A percentile compares a stretch with the other conserved stretches of the same genome.
Conservation (phyloP, 1,140 invertebrate genomes). For the Cheumatopsyche charites region DNA sequence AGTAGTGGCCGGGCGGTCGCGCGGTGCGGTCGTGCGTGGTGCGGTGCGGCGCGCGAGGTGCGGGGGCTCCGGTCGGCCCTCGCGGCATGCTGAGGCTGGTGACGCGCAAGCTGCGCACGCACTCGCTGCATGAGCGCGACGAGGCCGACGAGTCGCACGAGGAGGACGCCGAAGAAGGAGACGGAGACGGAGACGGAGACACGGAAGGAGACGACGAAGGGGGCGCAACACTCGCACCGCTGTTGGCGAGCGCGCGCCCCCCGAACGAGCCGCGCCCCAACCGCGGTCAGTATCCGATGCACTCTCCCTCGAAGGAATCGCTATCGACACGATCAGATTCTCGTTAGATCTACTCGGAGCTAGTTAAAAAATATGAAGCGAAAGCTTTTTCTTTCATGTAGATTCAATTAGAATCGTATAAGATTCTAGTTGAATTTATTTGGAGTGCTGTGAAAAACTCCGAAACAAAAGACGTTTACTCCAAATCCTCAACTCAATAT, state of each 20-base stretch:
- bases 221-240: neutral
- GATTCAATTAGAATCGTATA: too few relatives aligned
- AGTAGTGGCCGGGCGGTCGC: slow-evolving; percentile 60
- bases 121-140: slow-evolving; percentile 83
- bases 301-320: neutral
- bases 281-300: neutral
- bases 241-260: slow-evolving; percentile 18
- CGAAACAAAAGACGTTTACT: too few relatives aligned
- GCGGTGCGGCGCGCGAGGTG: slow-evolving; percentile 32
- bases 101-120: slow-evolving; percentile 78
- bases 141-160: slow-evolving; percentile 53
- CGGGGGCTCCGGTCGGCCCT: neutral
- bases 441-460: too few relatives aligned
- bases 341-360: too few relatives aligned
- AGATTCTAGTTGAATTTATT: too few relatives aligned
- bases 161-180: neutral
- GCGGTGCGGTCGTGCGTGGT: slow-evolving; percentile 49
- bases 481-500: too few relatives aligned
- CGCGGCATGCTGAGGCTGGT: slow-evolving; percentile 66
- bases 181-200: neutral
- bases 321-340: too few relatives aligned
- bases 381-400: too few relatives aligned
- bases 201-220: neutral
- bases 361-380: too few relatives aligned
- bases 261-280: neutral